These are phyloP conservation scores for honey bee (Apis mellifera) DNA, from an alignment of 1,140 invertebrate species.

Conservation along the genomic window Amel_HAv3.1 CM009931.2:22245501-22246000, in stretches of 20 bases:
- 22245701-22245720: constrained; percentile 33
- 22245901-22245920: background rate
- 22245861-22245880: too few species aligned
- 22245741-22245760: constrained; percentile 31
- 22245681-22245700: constrained; percentile 27
- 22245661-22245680: constrained; percentile 44
- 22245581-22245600: constrained; percentile 25
- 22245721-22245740: constrained; percentile 45
- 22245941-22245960: too few species aligned
- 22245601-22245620: constrained; percentile 44
- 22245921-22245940: background rate
- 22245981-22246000: too few species aligned
- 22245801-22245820: constrained; percentile 37
- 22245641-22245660: constrained; percentile 44
- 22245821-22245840: background rate
- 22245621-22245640: constrained; percentile 41
- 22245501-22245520: constrained; percentile 1
- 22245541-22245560: constrained; percentile 40
- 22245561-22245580: constrained; percentile 16
- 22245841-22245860: too few species aligned
- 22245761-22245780: constrained; percentile 33
- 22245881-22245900: constrained; percentile 6
- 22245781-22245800: background rate
- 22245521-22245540: constrained; percentile 46
- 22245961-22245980: too few species aligned